Evolutionary conservation across 2,797 vertebrate genomes (phyloP).

Genomic region (Pseudochirops corinnae): DNA sequence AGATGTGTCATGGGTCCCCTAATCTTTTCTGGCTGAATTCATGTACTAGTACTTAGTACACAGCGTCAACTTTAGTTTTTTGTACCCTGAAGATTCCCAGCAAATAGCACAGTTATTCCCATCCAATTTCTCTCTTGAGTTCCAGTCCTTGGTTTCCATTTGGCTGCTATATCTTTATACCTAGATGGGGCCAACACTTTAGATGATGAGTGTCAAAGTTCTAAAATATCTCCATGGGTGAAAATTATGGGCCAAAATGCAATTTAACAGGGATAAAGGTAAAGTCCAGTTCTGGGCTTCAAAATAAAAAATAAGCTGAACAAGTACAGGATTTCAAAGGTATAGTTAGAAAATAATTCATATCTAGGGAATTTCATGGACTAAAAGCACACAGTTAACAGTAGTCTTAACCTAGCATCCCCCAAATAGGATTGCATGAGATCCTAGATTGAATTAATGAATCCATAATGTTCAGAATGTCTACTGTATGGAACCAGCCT

Average conservation of each 20-base stretch:
- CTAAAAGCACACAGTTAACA: background rate
- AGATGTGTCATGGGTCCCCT: accelerated
- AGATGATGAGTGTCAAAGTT: background rate
- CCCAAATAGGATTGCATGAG: background rate
- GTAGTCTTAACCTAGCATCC: background rate
- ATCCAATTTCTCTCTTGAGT: background rate
- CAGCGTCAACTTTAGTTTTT: background rate
- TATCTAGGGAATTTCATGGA: too few relatives aligned
- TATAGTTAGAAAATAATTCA: too few relatives aligned
- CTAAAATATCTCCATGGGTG: background rate
- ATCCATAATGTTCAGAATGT: background rate
- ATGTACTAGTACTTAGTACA: accelerated
- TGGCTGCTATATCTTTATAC: background rate
- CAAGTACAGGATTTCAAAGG: too few relatives aligned
- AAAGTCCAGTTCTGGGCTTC: too few relatives aligned
- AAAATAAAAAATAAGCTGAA: too few relatives aligned
- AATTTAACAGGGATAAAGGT: too few relatives aligned
- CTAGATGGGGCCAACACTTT: background rate
- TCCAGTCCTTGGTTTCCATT: background rate
- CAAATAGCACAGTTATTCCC: background rate
- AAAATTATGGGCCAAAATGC: too few relatives aligned
- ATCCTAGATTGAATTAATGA: background rate
- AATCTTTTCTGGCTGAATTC: accelerated
- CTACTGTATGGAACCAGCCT: too few relatives aligned
- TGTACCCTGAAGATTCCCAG: too few relatives aligned